Evolutionary conservation across 2,888 invertebrate species (phyloP).

Genomic region (Orchestes rusci): DNA sequence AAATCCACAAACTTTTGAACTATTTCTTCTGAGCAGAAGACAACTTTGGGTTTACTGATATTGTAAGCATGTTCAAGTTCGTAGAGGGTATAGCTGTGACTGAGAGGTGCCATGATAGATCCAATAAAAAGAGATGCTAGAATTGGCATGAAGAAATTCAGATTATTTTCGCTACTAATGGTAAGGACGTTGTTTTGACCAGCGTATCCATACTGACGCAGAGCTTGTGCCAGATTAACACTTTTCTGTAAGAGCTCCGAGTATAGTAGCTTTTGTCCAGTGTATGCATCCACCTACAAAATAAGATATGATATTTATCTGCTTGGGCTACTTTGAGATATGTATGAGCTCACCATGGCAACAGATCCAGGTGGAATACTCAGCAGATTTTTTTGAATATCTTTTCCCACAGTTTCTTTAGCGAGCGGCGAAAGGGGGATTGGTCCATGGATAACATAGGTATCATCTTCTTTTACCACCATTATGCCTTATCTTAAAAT

Average conservation of each 20-base stretch:
- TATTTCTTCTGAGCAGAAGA: slow-evolving; percentile 6
- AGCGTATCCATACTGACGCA: slow-evolving; percentile 6
- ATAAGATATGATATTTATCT: neutral
- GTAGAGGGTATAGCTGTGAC: slow-evolving; percentile 14
- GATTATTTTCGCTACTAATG: slow-evolving; percentile 19
- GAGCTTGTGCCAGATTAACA: slow-evolving; percentile 12
- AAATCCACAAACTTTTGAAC: slow-evolving; percentile 10
- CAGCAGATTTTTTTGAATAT: slow-evolving; percentile 3
- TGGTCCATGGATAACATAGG: slow-evolving; percentile 12
- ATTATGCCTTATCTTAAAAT: too few species aligned
- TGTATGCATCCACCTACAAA: slow-evolving; percentile 18
- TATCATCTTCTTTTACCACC: slow-evolving; percentile 17
- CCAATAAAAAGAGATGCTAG: slow-evolving; percentile 16
- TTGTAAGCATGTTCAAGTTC: slow-evolving; percentile 15
- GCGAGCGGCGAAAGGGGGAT: neutral
- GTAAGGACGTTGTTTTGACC: slow-evolving; percentile 14
- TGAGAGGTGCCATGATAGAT: slow-evolving; percentile 16
- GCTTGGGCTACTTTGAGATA: too few species aligned
- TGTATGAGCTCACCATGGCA: slow-evolving; percentile 12
- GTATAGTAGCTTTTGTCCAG: slow-evolving; percentile 8
- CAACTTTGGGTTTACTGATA: slow-evolving; percentile 8
- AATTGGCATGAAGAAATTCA: slow-evolving; percentile 14
- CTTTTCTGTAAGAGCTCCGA: slow-evolving; percentile 11
- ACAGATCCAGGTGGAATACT: neutral
- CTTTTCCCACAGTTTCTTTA: slow-evolving; percentile 8